phyloP scores from a whole-genome alignment of 2,113 vertebrate species.

The Elephantulus edwardii region DNA sequence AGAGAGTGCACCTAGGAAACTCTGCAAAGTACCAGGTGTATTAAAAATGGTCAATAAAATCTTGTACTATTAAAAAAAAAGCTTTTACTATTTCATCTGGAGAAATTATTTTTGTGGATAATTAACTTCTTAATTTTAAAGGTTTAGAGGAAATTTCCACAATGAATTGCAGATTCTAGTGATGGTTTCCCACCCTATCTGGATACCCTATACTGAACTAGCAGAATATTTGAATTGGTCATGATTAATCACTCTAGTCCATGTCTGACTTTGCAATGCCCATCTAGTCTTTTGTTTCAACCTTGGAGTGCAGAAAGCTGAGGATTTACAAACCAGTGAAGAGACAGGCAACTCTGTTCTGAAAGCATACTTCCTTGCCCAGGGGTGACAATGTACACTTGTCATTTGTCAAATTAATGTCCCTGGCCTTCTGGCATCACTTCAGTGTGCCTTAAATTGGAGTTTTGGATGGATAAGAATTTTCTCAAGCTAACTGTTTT shows the following conservation, averaged over 20 bases:
- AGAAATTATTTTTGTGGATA: constrained; percentile 21
- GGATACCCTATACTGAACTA: neutral
- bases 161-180: neutral
- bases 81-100: neutral
- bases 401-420: constrained; percentile 70
- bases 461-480: constrained; percentile 54
- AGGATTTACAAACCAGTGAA: constrained; percentile 48
- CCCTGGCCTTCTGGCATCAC: neutral
- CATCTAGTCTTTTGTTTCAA: neutral
- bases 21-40: neutral
- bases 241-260: neutral
- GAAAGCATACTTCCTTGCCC: constrained; percentile 41
- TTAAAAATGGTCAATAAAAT: constrained; percentile 2
- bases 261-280: neutral
- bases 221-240: constrained; percentile 25
- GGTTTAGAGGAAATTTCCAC: neutral
- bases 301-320: constrained; percentile 17
- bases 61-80: too few species aligned
- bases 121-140: neutral
- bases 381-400: constrained; percentile 36
- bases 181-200: neutral
- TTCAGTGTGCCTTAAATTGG: constrained; percentile 47
- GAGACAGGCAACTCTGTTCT: constrained; percentile 30
- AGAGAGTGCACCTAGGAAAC: neutral
- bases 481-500: constrained; percentile 55